phyloP scores from a whole-genome alignment of 1,140 invertebrate genomes.

The Sarcophaga peregrina region DNA sequence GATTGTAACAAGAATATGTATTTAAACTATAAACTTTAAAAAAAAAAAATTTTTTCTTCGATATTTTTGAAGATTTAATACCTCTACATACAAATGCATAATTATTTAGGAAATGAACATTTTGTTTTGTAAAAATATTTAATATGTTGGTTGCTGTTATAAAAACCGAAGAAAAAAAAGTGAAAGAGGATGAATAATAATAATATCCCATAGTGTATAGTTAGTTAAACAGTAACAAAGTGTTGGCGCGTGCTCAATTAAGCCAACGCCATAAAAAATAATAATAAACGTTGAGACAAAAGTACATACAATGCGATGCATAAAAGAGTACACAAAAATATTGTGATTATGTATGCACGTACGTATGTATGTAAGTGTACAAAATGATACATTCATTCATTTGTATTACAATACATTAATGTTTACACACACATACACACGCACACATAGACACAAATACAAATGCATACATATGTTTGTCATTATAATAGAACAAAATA shows the following conservation, averaged over 20 bases:
- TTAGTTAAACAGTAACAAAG: conserved; percentile 36
- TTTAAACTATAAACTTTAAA: too few species aligned
- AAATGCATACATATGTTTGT: neutral
- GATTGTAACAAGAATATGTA: too few species aligned
- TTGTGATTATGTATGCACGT: too few species aligned
- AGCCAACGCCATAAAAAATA: conserved; percentile 35
- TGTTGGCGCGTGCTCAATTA: conserved; percentile 41
- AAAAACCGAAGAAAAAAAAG: neutral
- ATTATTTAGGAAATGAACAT: too few species aligned
- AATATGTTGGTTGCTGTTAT: too few species aligned
- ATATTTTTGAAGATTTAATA: neutral
- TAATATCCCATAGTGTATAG: conserved; percentile 27
- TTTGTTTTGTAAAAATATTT: too few species aligned
- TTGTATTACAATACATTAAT: too few species aligned
- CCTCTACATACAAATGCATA: neutral
- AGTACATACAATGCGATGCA: too few species aligned
- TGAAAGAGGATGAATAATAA: neutral
- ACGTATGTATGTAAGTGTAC: too few species aligned
- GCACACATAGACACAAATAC: neutral
- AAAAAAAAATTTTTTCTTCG: too few species aligned
- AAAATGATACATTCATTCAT: too few species aligned
- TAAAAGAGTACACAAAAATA: too few species aligned
- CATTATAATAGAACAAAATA: neutral
- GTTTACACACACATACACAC: neutral
- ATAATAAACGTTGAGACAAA: neutral